phyloP scores from a whole-genome alignment of 2,797 vertebrate species.

The Pipistrellus pipistrellus region DNA sequence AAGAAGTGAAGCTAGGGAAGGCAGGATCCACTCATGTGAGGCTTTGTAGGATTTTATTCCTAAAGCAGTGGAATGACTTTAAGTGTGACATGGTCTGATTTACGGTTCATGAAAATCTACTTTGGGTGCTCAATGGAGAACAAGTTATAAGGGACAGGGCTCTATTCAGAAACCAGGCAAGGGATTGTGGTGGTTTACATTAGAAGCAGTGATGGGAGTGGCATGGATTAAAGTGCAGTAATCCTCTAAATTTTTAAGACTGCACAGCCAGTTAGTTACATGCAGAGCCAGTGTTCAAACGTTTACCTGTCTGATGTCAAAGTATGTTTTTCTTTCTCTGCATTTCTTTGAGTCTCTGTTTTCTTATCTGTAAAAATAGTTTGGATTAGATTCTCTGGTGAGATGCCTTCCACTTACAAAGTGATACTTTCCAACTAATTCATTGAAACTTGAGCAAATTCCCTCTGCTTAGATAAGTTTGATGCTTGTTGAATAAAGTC shows the following conservation, averaged over 20 bases:
- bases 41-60: conserved; percentile 18
- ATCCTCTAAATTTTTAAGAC: not conserved
- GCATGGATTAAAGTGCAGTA: not conserved
- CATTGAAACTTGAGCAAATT: conserved; percentile 22
- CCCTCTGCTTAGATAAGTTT: not conserved
- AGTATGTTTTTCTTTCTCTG: not conserved
- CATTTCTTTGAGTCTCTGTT: conserved; percentile 32
- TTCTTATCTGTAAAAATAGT: conserved; percentile 12
- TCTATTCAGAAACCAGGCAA: not conserved
- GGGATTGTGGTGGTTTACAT: not conserved
- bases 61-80: conserved; percentile 20
- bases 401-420: not conserved
- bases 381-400: not conserved
- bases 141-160: not conserved
- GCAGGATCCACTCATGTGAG: not conserved
- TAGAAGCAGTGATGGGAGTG: not conserved
- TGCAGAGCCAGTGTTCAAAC: not conserved
- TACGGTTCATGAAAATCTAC: not conserved
- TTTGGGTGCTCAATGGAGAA: not conserved
- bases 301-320: not conserved
- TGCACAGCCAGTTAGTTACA: not conserved
- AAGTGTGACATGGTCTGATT: not conserved
- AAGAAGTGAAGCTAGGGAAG: not conserved
- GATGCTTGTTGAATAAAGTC: not conserved
- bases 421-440: not conserved